phyloP scores from a whole-genome alignment of 2,888 invertebrate species.

The Cephus spinipes region DNA sequence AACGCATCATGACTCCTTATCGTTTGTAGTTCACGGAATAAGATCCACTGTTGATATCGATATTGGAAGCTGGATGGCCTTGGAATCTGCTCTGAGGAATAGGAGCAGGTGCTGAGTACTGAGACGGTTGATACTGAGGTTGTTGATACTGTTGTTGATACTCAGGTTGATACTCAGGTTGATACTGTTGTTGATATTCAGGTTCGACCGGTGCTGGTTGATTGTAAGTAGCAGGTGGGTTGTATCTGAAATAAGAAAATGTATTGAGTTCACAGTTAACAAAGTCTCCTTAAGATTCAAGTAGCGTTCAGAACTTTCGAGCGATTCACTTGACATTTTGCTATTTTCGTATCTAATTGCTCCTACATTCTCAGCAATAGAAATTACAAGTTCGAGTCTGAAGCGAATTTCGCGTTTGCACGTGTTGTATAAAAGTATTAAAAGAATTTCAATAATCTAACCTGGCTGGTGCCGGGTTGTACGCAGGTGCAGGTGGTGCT shows the following conservation, averaged over 20 bases:
- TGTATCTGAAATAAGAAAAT: constrained; percentile 9
- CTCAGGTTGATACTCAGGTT: too few species aligned
- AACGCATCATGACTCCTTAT: constrained; percentile 50
- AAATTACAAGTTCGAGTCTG: not conserved
- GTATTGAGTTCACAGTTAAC: not conserved
- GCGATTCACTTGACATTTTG: constrained; percentile 59
- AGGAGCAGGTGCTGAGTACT: constrained; percentile 48
- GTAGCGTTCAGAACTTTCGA: constrained; percentile 36
- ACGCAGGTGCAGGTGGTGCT: constrained; percentile 36
- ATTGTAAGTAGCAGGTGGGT: constrained; percentile 33
- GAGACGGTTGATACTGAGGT: constrained; percentile 35
- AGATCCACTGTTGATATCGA: constrained; percentile 80
- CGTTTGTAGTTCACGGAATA: constrained; percentile 82
- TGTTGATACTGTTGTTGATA: constrained; percentile 54
- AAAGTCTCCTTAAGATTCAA: not conserved
- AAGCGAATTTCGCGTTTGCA: not conserved
- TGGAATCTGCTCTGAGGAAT: constrained; percentile 35
- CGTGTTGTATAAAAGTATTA: not conserved
- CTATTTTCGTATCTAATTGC: constrained; percentile 15
- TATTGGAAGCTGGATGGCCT: constrained; percentile 80
- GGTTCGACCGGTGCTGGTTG: constrained; percentile 48
- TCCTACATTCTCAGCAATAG: not conserved
- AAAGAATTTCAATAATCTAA: not conserved
- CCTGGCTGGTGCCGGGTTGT: constrained; percentile 32
- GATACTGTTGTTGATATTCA: constrained; percentile 55